phyloP scores from a whole-genome alignment of 2,888 invertebrate species.

The Lepidocyrtinus sp. region DNA sequence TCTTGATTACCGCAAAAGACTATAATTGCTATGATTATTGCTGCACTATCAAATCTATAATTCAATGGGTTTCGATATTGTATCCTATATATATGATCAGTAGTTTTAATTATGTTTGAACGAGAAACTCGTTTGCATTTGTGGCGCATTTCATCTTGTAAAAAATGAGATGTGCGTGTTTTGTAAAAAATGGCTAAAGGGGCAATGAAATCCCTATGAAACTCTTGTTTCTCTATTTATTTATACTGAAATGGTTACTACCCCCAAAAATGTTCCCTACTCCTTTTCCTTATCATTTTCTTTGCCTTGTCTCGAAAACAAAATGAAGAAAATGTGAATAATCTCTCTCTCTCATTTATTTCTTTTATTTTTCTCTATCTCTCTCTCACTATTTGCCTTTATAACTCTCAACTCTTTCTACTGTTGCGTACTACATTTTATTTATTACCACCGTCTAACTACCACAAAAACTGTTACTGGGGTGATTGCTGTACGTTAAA shows the following conservation, averaged over 20 bases:
- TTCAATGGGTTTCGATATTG: neutral
- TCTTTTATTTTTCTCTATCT: slow-evolving; percentile 50
- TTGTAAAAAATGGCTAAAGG: slow-evolving; percentile 60
- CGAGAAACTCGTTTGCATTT: slow-evolving; percentile 17
- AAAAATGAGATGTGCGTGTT: slow-evolving; percentile 56
- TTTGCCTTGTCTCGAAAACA: neutral
- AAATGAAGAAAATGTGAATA: neutral
- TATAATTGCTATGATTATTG: neutral
- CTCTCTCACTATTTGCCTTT: slow-evolving; percentile 58
- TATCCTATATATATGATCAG: neutral
- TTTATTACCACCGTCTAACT: slow-evolving; percentile 54
- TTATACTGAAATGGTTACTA: slow-evolving; percentile 54
- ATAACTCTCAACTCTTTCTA: slow-evolving; percentile 29
- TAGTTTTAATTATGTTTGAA: slow-evolving; percentile 1
- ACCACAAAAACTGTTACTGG: slow-evolving; percentile 44
- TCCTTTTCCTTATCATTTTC: slow-evolving; percentile 46
- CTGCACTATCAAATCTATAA: too few relatives aligned
- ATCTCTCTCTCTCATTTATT: slow-evolving; percentile 2
- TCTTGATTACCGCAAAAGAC: slow-evolving; percentile 14
- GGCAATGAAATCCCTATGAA: slow-evolving; percentile 62
- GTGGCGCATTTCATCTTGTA: slow-evolving; percentile 53
- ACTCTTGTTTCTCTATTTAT: slow-evolving; percentile 47
- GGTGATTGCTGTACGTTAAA: slow-evolving; percentile 36
- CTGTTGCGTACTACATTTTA: slow-evolving; percentile 56
- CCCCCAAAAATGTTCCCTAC: slow-evolving; percentile 37